Evolutionary conservation across 2,113 vertebrate genomes (phyloP).

Genomic region (Rhynchomys soricoides): DNA sequence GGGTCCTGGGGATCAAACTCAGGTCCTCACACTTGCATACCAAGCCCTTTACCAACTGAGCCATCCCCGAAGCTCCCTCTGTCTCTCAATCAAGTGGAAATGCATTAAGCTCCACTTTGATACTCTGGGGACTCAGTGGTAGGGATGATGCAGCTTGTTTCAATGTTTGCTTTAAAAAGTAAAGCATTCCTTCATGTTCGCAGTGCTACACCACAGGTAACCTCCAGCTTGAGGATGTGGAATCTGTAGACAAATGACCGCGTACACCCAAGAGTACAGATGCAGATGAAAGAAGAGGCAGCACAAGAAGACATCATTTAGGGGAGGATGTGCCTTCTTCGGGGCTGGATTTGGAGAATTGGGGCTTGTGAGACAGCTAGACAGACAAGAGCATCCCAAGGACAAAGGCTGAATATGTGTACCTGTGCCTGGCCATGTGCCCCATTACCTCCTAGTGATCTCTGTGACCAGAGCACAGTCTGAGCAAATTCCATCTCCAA

Average conservation of each 20-base stretch:
- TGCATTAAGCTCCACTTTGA: neutral
- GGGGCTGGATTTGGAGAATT: neutral
- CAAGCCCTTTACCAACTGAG: too few species aligned
- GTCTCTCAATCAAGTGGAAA: neutral
- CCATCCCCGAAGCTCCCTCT: neutral
- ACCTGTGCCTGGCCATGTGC: neutral
- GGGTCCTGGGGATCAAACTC: neutral
- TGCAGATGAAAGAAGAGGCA: neutral
- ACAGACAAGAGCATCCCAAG: neutral
- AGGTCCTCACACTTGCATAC: neutral
- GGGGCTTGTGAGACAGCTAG: neutral
- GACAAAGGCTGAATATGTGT: neutral
- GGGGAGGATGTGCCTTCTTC: neutral
- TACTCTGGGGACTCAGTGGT: neutral
- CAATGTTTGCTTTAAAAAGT: neutral
- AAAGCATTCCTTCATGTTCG: neutral
- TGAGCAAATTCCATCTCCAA: neutral
- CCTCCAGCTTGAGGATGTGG: neutral
- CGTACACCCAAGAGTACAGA: neutral
- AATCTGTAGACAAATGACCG: neutral
- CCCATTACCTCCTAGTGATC: neutral
- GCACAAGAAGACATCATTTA: neutral
- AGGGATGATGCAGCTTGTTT: neutral
- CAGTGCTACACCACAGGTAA: neutral
- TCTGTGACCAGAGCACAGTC: neutral